These are phyloP conservation scores for Labia minor DNA, from an alignment of 2,888 invertebrate genomes.

Conservation along the genomic window DNA sequence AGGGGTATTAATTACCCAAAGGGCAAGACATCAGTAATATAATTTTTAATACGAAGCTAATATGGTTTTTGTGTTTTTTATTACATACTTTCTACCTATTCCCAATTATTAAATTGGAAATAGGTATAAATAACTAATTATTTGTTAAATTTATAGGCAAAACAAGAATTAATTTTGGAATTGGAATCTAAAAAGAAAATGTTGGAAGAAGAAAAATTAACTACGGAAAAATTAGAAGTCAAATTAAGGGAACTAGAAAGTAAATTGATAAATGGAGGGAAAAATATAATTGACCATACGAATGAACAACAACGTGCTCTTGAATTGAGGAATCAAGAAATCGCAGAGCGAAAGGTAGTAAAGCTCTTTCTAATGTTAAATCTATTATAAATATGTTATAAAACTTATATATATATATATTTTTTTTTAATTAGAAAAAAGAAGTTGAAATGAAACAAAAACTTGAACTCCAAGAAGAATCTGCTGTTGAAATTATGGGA, in stretches of 20 bases:
- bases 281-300: constrained; percentile 89
- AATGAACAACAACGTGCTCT: constrained; percentile 85
- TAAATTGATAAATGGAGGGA: constrained; percentile 86
- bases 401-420: not conserved
- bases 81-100: too few relatives aligned
- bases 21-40: too few relatives aligned
- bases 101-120: too few relatives aligned
- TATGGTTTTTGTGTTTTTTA: too few relatives aligned
- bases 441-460: constrained; percentile 89
- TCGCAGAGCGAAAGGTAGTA: constrained; percentile 78
- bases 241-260: constrained; percentile 77
- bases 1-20: too few relatives aligned
- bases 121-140: too few relatives aligned
- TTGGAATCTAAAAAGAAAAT: constrained; percentile 37
- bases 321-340: constrained; percentile 73
- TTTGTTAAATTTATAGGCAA: constrained; percentile 31
- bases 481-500: constrained; percentile 76
- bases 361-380: too few relatives aligned
- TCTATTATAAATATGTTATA: not conserved
- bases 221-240: constrained; percentile 49
- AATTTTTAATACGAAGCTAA: too few relatives aligned
- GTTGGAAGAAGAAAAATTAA: constrained; percentile 43
- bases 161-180: constrained; percentile 32
- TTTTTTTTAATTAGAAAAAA: constrained; percentile 27
- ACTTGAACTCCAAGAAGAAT: constrained; percentile 87